These are phyloP conservation scores for Aplysia californica DNA, from an alignment of 1,140 invertebrate species.

Conservation along the genomic window DNA sequence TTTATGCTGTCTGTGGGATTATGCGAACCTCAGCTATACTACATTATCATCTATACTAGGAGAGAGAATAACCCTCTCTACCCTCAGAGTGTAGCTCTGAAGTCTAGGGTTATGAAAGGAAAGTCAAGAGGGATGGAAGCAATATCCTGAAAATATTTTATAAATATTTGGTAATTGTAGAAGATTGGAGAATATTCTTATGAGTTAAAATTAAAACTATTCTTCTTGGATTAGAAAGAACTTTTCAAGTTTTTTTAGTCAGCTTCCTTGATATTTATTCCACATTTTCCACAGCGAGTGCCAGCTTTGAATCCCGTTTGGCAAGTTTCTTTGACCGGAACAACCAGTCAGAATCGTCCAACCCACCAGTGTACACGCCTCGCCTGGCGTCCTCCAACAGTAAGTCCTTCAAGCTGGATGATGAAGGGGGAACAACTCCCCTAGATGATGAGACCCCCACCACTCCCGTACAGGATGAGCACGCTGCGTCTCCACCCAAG, in stretches of 20 bases:
- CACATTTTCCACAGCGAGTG: conserved; percentile 13
- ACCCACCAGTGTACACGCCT: conserved; percentile 28
- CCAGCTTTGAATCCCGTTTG: conserved; percentile 30
- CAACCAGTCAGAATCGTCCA: conserved; percentile 12
- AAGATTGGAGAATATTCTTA: background rate
- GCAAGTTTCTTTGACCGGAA: conserved; percentile 30
- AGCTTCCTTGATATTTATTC: too few relatives aligned
- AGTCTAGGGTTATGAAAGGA: too few relatives aligned
- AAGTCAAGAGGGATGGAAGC: too few relatives aligned
- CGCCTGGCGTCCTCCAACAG: conserved; percentile 21
- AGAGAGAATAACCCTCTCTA: too few relatives aligned
- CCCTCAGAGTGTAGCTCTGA: too few relatives aligned
- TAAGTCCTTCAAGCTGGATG: conserved; percentile 23
- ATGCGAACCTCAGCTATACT: too few relatives aligned
- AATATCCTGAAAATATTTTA: too few relatives aligned
- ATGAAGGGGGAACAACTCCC: conserved; percentile 54
- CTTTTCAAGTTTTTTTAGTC: too few relatives aligned
- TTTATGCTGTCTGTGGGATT: too few relatives aligned
- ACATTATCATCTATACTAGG: too few relatives aligned
- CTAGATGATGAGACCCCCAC: conserved; percentile 53
- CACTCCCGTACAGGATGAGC: conserved; percentile 45
- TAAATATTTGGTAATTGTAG: background rate
- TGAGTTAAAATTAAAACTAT: background rate
- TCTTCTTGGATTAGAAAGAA: too few relatives aligned
- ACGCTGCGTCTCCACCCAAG: conserved; percentile 27